Percentiles rank a stretch among this genome's conserved stretches.
Evolutionary conservation across 2,888 invertebrate species (phyloP).

Genomic region (Aquatica leii): DNA sequence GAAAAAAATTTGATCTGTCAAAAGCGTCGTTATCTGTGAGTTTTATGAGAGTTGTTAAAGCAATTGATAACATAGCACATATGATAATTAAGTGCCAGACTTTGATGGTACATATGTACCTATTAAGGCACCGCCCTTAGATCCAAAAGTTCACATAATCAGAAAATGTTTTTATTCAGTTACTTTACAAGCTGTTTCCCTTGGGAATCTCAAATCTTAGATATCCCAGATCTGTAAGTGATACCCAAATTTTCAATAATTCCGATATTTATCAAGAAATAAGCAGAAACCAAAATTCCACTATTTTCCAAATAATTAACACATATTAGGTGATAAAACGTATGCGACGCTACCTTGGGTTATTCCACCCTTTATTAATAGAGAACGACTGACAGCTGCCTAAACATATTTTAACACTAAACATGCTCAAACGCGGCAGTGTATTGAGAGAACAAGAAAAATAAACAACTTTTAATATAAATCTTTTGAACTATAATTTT

Average conservation of each 20-base stretch:
- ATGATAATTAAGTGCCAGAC: background rate
- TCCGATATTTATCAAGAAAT: background rate
- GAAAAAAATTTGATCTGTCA: conserved; percentile 24
- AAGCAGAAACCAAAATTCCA: background rate
- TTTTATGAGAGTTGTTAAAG: conserved; percentile 17
- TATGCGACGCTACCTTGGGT: conserved; percentile 40
- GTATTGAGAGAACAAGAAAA: conserved; percentile 43
- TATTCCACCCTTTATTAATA: conserved; percentile 38
- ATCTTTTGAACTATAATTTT: no score
- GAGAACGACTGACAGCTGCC: conserved; percentile 32
- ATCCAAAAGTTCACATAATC: background rate
- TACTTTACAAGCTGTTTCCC: no score
- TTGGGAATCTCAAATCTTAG: no score
- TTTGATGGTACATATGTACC: conserved; percentile 7
- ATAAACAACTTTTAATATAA: no score
- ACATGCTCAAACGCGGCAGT: conserved; percentile 39
- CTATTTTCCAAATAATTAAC: conserved; percentile 31
- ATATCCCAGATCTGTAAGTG: background rate
- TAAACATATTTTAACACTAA: conserved; percentile 36
- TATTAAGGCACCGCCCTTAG: conserved; percentile 2
- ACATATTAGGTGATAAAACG: conserved; percentile 45
- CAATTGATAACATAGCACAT: conserved; percentile 8
- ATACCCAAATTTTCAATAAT: background rate
- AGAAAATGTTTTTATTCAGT: conserved; percentile 2
- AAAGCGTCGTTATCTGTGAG: conserved; percentile 21